Base-by-base conservation (phyloP, 2,888 invertebrate species). In the Caprella mutica region DNA sequence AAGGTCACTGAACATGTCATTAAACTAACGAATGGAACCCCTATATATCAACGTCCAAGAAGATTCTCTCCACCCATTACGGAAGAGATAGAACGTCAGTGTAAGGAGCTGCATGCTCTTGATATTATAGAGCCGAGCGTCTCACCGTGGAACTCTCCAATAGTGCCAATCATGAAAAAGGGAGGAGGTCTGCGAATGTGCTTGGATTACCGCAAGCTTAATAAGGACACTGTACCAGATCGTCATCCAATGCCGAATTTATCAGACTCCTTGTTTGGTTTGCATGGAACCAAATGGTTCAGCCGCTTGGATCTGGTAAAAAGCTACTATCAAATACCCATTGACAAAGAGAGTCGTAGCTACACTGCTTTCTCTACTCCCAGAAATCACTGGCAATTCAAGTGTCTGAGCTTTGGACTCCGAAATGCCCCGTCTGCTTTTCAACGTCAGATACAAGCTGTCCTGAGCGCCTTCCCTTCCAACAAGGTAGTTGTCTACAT, bases 371-470 rank as follows among this genome's bases (percentile, higher is more conserved):
- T 40, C 40, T 40, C 40, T n/a, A 40, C 40, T n/a, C 40, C 40
- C 5, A n/a, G 21, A 8, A 21, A 21, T n/a, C 40, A 40, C 21
- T 40, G 40, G 40, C 40, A 40, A 6, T 40, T 40, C 40, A 40
- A 40, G 14, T n/a, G 21, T 4, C 26, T 43, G 43, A 43, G 43
- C n/a, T 43, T 43, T 43, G 43, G 43, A 4, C 43, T 21, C 5
- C 21, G 26, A n/a, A 43, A 43, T 23, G 43, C 43, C 17, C 43
- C 43, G 5, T 43, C 43, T 43, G 43, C 43, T 43, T 43, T 43
- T 21, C 43, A 43, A 26, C 19, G 43, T 5, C 24, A 26, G 4
- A 43, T 43, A 26, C 43, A 43, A n/a, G 43, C 21, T 23, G 43
- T 43, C 21, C 23, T 43, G 14, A 14, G 23, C 12, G 5, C 14